Evolutionary conservation across 2,888 invertebrate genomes (phyloP).

Genomic region (Rhagophthalmus giganteus): DNA sequence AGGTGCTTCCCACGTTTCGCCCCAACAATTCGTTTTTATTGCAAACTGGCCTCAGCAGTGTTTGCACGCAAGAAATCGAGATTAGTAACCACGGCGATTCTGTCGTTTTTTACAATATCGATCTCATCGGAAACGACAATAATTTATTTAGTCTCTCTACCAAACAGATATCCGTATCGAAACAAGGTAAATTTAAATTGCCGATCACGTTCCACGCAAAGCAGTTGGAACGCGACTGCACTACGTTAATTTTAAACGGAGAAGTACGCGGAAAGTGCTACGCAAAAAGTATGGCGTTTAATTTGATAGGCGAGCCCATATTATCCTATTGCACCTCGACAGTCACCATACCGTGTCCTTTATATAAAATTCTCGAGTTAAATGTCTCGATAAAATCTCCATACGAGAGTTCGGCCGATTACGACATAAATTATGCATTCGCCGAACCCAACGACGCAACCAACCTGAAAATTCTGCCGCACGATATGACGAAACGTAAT

Average conservation of each 20-base stretch:
- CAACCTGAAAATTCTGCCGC: background rate
- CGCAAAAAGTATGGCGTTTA: slow-evolving; percentile 41
- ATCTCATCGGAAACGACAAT: slow-evolving; percentile 42
- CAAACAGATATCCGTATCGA: slow-evolving; percentile 20
- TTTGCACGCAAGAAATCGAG: slow-evolving; percentile 52
- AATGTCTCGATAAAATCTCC: slow-evolving; percentile 33
- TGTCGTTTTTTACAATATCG: slow-evolving; percentile 39
- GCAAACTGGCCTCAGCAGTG: slow-evolving; percentile 56
- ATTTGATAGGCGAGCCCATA: slow-evolving; percentile 42
- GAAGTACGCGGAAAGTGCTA: slow-evolving; percentile 42
- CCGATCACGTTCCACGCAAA: slow-evolving; percentile 43
- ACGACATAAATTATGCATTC: slow-evolving; percentile 20
- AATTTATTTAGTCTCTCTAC: slow-evolving; percentile 35
- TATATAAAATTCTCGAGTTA: slow-evolving; percentile 31
- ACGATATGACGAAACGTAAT: background rate
- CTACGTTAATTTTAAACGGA: slow-evolving; percentile 43
- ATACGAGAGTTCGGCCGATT: slow-evolving; percentile 27
- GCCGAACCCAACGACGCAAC: slow-evolving; percentile 7
- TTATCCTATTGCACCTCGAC: slow-evolving; percentile 15
- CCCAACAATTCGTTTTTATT: slow-evolving; percentile 56
- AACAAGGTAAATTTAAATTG: slow-evolving; percentile 28
- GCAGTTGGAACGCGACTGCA: slow-evolving; percentile 30
- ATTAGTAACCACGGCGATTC: slow-evolving; percentile 50
- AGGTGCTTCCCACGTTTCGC: slow-evolving; percentile 59
- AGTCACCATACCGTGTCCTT: slow-evolving; percentile 9